Evolutionary conservation across 37 sponge, comb jelly and placozoan species (phyloP).

Genomic region (Sycon ciliatum): DNA sequence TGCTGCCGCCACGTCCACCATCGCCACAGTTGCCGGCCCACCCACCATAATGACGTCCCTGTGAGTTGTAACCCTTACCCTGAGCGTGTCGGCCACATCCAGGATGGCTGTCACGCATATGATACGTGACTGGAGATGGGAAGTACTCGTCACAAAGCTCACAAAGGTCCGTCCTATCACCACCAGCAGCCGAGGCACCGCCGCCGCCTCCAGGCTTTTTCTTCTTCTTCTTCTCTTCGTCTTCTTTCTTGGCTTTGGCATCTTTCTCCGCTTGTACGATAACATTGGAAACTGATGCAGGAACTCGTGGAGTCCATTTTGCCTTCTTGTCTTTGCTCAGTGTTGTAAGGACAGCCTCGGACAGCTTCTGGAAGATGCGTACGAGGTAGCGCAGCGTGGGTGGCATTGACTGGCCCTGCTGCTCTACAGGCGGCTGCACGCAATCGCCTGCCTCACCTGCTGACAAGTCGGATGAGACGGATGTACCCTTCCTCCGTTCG

Average conservation of each 20-base stretch:
- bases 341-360: conserved; percentile 39
- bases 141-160: conserved; percentile 82
- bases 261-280: conserved; percentile 49
- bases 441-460: no score
- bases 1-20: conserved; percentile 83
- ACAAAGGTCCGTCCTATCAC: conserved; percentile 56
- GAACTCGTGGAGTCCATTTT: conserved; percentile 42
- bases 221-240: conserved; percentile 40
- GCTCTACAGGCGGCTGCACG: not conserved
- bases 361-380: conserved; percentile 72
- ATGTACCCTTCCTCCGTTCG: not conserved
- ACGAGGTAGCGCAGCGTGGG: conserved; percentile 65
- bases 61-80: conserved; percentile 97
- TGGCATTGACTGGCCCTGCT: conserved; percentile 13
- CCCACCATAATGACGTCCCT: conserved; percentile 80
- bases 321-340: conserved; percentile 30
- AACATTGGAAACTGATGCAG: conserved; percentile 29
- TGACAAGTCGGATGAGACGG: not conserved
- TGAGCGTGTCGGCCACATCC: conserved; percentile 83
- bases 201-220: conserved; percentile 14
- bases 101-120: conserved; percentile 83
- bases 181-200: conserved; percentile 20
- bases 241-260: conserved; percentile 57
- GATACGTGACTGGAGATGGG: conserved; percentile 88
- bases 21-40: conserved; percentile 99